Base-by-base conservation (phyloP, 2,113 vertebrate species). In the Chamaea fasciata region DNA sequence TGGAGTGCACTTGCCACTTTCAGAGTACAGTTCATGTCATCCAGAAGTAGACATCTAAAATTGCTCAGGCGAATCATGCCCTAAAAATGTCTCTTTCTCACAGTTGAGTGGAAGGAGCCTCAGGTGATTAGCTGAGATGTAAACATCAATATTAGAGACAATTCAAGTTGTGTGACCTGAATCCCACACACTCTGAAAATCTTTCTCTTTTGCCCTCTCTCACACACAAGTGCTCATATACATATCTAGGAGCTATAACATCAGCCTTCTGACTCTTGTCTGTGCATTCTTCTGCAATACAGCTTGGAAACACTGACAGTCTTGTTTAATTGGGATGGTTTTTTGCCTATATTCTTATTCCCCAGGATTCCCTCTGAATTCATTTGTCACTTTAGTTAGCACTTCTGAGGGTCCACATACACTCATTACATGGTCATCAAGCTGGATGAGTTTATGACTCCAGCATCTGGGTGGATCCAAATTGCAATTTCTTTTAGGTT, bases 41-140 rank as follows among this genome's bases (percentile, higher is more conserved):
- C 68, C 55, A 74, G 83, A 95, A 92, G 90, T 4, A 92, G 90
- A 75, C 74, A 87, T 79, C 56, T 59, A 71, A 91, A 95, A 95
- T 80, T 83, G 59, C 79, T 90, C 63, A 59, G 50, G 88, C 47
- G 0, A 90, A 63, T 74, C 76, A 23, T 89, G 88, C 83, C 92
- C 94, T 83, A 77, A 94, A 94, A 95, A 93, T 44, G 71, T 93
- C 92, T 95, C 1, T 96, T 96, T 81, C 90, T 90, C 68, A 86
- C 79, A 86, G 71, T 1, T 95, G 92, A 90, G 68, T 92, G 71
- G 75, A 95, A 74, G 33, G 35, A 92, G 85, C 90, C 88, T 77
- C 63, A 62, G 86, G 92, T 96, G 79, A 93, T 92, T 90, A 80
- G 68, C 83, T 88, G 76, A 70, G 82, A 86, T 90, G 55, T 95